These are phyloP conservation scores for Ephestia elutella DNA, from an alignment of 1,140 invertebrate species.

Conservation along the genomic window DNA sequence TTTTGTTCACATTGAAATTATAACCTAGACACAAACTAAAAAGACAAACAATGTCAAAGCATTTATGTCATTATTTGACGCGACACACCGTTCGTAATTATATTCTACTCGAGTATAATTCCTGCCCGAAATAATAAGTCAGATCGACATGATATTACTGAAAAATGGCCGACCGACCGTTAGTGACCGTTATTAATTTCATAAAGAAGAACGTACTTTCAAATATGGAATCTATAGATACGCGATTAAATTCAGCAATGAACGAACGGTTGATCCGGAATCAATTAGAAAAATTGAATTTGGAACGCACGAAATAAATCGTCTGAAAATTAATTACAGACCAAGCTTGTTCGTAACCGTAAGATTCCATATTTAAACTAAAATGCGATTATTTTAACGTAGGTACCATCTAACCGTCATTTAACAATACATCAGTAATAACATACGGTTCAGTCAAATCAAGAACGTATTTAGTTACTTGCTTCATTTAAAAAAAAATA, in stretches of 20 bases:
- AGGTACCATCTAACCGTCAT: too few relatives aligned
- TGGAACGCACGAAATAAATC: neutral
- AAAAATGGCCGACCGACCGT: conserved; percentile 17
- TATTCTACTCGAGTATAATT: neutral
- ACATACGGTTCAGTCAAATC: too few relatives aligned
- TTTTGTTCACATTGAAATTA: neutral
- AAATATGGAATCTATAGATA: conserved; percentile 25
- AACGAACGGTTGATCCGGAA: conserved; percentile 10
- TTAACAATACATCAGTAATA: too few relatives aligned
- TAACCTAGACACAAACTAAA: neutral
- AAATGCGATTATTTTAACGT: too few relatives aligned
- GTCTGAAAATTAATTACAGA: conserved; percentile 1
- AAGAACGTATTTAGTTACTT: too few relatives aligned
- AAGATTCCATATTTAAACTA: neutral
- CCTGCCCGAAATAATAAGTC: neutral
- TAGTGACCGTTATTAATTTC: conserved; percentile 29
- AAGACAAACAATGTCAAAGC: neutral
- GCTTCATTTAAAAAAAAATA: too few relatives aligned
- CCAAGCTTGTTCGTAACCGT: neutral
- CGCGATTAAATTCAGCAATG: conserved; percentile 25
- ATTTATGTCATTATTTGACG: neutral
- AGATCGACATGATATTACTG: neutral
- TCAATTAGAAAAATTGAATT: conserved; percentile 5
- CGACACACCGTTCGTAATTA: neutral
- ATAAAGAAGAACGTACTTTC: conserved; percentile 21